Base-by-base conservation (phyloP, 2,113 vertebrate species). In the Coptodon bakossiorum region DNA sequence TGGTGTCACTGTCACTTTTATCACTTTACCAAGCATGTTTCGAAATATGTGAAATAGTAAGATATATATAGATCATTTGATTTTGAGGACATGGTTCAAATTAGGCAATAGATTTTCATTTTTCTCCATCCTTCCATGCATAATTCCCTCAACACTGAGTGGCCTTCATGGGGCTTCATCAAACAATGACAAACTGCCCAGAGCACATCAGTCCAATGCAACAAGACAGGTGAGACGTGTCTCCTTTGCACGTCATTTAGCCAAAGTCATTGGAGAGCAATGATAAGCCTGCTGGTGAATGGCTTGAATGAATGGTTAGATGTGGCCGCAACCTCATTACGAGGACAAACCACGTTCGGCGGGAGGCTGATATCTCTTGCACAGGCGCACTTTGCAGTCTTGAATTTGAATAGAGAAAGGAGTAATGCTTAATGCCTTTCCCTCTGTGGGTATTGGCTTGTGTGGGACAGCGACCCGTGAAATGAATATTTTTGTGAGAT, bases 401-500 rank as follows among this genome's bases (percentile, higher is more conserved):
- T 83, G 90, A 90, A 92, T 95, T 94, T 94, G 89, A 95, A 95
- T 93, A 88, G 84, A 86, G 88, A 85, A 45, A 81, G 80, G 87
- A 93, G 92, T 92, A 89, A 91, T 87, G 90, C 91, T 80, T 93
- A 93, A 94, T 93, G 91, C 91, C 90, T 92, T 83, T 86, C 88
- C 89, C 88, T 76, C 45, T 43, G 38, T 88, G 89, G 83, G 93
- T 93, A 94, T 94, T 85, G 89, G 90, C 91, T 93, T 88, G 89
- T 93, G 59, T 89, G 90, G 92, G 88, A 93, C 91, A 93, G 88
- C 82, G 90, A 95, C 90, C 94, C 89, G 81, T 94, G 94, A 95
- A 95, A 95, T 96, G 85, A 95, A 94, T 95, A 93, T 96, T 95
- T 94, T 93, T 91, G 86, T 66, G 89, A 91, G 93, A 92, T 94